A percentile compares a stretch with the other conserved stretches of the same genome.
Conservation (phyloP, 2,113 vertebrate genomes). For the Sisor rabdophorus region DNA sequence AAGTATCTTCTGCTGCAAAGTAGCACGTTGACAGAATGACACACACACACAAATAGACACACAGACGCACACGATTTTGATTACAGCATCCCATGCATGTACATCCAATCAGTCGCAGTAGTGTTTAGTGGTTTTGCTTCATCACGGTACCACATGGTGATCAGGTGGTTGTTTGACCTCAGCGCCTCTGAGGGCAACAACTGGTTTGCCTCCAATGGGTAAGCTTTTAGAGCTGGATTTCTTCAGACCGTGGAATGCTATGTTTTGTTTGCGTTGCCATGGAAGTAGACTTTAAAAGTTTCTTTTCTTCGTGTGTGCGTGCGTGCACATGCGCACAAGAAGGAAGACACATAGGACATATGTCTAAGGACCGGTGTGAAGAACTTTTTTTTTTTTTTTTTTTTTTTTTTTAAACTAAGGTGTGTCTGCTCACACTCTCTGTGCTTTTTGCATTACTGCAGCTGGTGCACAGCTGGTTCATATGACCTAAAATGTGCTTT, state of each 20-base stretch:
- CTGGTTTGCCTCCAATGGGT: background rate
- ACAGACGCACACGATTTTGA: conserved; percentile 1
- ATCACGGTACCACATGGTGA: conserved; percentile 24
- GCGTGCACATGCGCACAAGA: conserved; percentile 48
- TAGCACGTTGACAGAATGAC: conserved; percentile 10
- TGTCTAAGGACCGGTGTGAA: conserved; percentile 47
- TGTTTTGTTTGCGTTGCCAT: conserved; percentile 68
- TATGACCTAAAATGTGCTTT: background rate
- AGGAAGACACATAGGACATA: conserved; percentile 43
- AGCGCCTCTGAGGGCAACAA: conserved; percentile 1
- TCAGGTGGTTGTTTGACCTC: conserved; percentile 34
- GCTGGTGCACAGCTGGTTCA: conserved; percentile 32
- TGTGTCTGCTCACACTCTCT: conserved; percentile 47
- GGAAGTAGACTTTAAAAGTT: conserved; percentile 48
- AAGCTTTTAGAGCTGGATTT: conserved; percentile 21
- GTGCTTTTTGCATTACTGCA: conserved; percentile 11
- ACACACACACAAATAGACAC: conserved; percentile 13
- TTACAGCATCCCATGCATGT: background rate
- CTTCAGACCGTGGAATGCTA: conserved; percentile 45
- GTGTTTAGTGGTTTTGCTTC: conserved; percentile 21
- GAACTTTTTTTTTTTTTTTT: conserved; percentile 43
- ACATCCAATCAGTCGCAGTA: background rate
- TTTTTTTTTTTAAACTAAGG: too few relatives aligned
- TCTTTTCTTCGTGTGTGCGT: conserved; percentile 42
- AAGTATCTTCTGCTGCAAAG: conserved; percentile 8